These are phyloP conservation scores for Beaufortia kweichowensis DNA, from an alignment of 2,113 vertebrate species.

Conservation along the genomic window DNA sequence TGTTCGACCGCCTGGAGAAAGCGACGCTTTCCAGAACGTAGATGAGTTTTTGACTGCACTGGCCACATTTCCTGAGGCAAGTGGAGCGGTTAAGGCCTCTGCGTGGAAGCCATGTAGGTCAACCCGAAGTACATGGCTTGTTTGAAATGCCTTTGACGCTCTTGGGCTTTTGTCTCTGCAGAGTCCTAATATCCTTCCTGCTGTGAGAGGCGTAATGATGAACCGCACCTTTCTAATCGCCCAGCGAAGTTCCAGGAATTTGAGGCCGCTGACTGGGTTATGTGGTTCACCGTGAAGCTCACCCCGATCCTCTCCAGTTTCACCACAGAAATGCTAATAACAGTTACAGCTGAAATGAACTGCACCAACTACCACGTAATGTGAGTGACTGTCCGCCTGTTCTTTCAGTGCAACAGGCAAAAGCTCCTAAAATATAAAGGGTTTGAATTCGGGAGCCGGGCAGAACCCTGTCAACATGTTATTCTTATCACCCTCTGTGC, in stretches of 20 bases:
- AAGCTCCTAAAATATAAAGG: too few relatives aligned
- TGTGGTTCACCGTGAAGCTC: slow-evolving; percentile 43
- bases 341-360: not conserved
- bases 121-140: too few relatives aligned
- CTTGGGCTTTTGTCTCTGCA: not conserved
- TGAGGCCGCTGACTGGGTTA: slow-evolving; percentile 10
- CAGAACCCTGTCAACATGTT: not conserved
- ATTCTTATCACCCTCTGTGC: not conserved
- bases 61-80: slow-evolving; percentile 40
- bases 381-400: too few relatives aligned
- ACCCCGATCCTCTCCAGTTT: slow-evolving; percentile 44
- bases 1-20: slow-evolving; percentile 32
- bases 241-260: not conserved
- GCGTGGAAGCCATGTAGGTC: not conserved
- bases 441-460: too few relatives aligned
- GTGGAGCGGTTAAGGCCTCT: not conserved
- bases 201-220: slow-evolving; percentile 51
- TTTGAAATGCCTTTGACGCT: not conserved
- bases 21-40: slow-evolving; percentile 27
- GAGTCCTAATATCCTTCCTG: not conserved
- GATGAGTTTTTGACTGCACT: slow-evolving; percentile 35
- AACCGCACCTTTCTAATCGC: slow-evolving; percentile 60
- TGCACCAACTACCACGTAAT: slow-evolving; percentile 46
- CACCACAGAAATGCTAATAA: slow-evolving; percentile 37
- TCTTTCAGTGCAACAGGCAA: too few relatives aligned